Conservation (phyloP, 2,113 vertebrate genomes). For the Mirounga angustirostris region DNA sequence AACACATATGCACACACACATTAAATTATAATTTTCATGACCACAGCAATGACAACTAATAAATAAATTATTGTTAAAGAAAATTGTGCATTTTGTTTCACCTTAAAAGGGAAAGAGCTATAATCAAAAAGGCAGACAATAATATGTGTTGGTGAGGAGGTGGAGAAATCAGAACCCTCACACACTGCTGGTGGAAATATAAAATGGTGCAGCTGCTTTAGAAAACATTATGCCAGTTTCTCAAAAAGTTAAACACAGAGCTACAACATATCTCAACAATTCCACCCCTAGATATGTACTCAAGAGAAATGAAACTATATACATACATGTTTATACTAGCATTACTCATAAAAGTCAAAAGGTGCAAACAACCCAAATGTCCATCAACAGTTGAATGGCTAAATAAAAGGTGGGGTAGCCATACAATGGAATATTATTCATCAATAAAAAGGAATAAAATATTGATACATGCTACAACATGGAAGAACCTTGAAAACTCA, state of each 20-base stretch:
- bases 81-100: constrained; percentile 31
- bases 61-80: neutral
- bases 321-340: neutral
- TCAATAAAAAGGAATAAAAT: neutral
- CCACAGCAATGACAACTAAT: neutral
- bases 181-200: neutral
- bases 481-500: neutral
- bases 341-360: neutral
- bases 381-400: neutral
- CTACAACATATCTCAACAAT: neutral
- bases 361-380: neutral
- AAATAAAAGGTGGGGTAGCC: neutral
- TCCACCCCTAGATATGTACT: neutral
- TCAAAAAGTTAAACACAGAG: neutral
- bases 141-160: neutral
- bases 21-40: constrained; percentile 5
- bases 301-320: neutral
- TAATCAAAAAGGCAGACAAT: neutral
- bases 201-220: neutral
- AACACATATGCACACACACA: neutral
- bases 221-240: neutral
- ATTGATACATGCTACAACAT: neutral
- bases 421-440: neutral
- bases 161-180: neutral
- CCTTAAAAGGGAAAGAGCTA: constrained; percentile 17